Evolutionary conservation across 2,888 invertebrate genomes (phyloP).

Genomic region (Dilophus febrilis): DNA sequence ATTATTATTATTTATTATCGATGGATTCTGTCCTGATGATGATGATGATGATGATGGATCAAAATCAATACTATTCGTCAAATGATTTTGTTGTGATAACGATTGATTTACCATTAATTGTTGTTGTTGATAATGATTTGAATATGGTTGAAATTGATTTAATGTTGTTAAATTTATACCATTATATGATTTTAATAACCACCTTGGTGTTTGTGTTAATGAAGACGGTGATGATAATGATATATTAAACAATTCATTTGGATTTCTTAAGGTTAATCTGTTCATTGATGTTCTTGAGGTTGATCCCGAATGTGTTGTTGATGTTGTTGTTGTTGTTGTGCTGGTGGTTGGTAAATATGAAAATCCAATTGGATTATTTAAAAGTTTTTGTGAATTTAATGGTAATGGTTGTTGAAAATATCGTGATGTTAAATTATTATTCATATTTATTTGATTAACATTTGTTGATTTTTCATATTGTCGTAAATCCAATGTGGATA

Average conservation of each 20-base stretch:
- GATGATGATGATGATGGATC: no score
- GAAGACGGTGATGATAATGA: not conserved
- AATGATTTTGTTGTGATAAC: not conserved
- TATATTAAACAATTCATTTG: slow-evolving; percentile 5
- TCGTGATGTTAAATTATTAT: not conserved
- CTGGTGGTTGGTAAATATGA: slow-evolving; percentile 7
- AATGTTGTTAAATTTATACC: slow-evolving; percentile 7
- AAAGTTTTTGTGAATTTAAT: slow-evolving; percentile 14
- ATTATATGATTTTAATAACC: slow-evolving; percentile 4
- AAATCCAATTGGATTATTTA: slow-evolving; percentile 21
- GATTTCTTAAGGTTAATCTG: slow-evolving; percentile 10
- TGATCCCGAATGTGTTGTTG: slow-evolving; percentile 2
- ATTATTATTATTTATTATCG: no score
- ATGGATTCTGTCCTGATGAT: not conserved
- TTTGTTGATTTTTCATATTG: slow-evolving; percentile 27
- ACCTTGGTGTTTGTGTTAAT: not conserved
- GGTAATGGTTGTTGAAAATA: slow-evolving; percentile 13
- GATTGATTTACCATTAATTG: no score
- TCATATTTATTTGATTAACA: slow-evolving; percentile 18
- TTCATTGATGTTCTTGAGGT: slow-evolving; percentile 16
- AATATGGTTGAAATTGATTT: slow-evolving; percentile 6
- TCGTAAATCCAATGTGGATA: slow-evolving; percentile 10
- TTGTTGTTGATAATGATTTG: not conserved
- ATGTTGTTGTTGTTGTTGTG: slow-evolving; percentile 1
- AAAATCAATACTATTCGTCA: not conserved